These are phyloP conservation scores for Sebastes taczanowskii DNA, from an alignment of 2,797 vertebrate genomes.

Conservation along the genomic window DNA sequence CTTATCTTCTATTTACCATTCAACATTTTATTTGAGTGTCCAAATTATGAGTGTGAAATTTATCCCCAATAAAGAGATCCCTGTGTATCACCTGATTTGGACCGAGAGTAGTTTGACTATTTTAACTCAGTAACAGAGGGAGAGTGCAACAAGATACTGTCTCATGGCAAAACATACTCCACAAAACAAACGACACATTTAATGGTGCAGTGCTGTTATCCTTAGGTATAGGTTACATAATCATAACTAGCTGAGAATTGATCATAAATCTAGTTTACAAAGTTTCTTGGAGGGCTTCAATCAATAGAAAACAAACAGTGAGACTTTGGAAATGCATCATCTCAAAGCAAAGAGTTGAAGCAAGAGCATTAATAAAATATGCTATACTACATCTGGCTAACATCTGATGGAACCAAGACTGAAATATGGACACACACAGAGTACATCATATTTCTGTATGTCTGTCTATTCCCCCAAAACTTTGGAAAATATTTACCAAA, in stretches of 20 bases:
- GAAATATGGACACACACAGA: neutral
- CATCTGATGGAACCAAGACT: neutral
- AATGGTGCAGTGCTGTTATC: neutral
- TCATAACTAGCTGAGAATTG: neutral
- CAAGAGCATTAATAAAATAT: neutral
- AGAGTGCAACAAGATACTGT: neutral
- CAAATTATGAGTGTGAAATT: neutral
- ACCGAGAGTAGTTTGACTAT: neutral
- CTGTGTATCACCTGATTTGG: neutral
- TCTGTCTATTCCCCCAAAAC: slow-evolving; percentile 15
- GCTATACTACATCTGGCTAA: neutral
- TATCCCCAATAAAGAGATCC: neutral
- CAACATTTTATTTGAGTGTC: neutral
- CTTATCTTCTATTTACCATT: neutral
- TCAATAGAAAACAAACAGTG: neutral
- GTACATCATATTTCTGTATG: neutral
- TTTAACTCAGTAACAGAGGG: neutral
- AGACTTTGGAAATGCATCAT: neutral
- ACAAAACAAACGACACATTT: neutral
- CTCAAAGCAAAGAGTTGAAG: neutral
- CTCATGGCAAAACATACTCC: neutral
- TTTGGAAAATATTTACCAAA: neutral
- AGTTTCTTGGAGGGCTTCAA: neutral
- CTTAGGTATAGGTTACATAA: neutral
- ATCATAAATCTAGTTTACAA: neutral